Conservation (phyloP, 2,113 vertebrate genomes). For the Neoarius graeffei region DNA sequence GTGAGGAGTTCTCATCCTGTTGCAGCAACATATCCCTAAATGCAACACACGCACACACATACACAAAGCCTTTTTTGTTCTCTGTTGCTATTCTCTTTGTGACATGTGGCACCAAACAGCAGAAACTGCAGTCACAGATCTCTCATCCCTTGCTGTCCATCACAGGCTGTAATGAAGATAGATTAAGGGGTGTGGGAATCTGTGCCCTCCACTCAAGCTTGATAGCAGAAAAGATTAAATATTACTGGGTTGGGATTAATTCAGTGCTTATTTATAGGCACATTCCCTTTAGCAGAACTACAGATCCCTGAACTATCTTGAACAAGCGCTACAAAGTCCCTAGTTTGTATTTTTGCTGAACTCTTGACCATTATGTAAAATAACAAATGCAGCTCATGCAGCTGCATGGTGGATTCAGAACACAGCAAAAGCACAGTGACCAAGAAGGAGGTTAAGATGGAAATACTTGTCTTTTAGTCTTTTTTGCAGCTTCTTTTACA, state of each 20-base stretch:
- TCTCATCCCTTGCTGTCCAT: conserved; percentile 41
- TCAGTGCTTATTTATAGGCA: conserved; percentile 32
- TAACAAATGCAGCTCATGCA: background rate
- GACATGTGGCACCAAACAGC: conserved; percentile 47
- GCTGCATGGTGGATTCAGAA: background rate
- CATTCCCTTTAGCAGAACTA: conserved; percentile 3
- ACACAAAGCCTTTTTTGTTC: conserved; percentile 33
- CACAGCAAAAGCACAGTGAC: background rate
- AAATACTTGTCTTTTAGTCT: background rate
- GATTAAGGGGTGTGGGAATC: conserved; percentile 36
- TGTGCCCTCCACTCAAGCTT: conserved; percentile 6
- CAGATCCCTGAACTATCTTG: background rate
- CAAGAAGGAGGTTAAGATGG: background rate
- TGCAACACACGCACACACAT: conserved; percentile 5
- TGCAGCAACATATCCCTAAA: conserved; percentile 9
- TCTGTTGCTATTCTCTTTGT: conserved; percentile 40
- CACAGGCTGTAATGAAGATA: conserved; percentile 26
- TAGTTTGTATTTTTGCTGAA: background rate
- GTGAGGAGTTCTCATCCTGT: conserved; percentile 16
- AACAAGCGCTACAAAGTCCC: background rate
- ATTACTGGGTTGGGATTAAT: conserved; percentile 1
- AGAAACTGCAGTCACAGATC: conserved; percentile 17
- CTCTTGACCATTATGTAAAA: background rate
- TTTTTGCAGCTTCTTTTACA: background rate
- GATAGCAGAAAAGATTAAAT: conserved; percentile 39